Evolutionary conservation across 2,113 vertebrate species (phyloP).

Genomic region (Pelecanoides urinatrix): DNA sequence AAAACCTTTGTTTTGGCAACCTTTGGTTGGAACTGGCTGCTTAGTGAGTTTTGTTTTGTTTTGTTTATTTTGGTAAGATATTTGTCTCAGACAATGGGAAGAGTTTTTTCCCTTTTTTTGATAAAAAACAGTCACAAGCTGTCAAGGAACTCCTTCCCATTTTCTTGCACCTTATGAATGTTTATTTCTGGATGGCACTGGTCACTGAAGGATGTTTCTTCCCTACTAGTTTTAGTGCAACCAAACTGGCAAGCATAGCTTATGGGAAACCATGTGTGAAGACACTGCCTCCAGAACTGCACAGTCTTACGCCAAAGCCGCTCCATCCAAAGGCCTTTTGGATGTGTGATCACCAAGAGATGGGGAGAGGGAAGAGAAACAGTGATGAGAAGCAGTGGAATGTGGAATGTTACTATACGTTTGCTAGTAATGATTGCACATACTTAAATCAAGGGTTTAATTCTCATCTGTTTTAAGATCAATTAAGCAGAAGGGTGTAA

Average conservation of each 20-base stretch:
- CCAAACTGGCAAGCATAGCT: too few species aligned
- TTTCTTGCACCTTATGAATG: too few species aligned
- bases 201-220: too few species aligned
- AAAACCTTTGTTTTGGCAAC: conserved; percentile 1
- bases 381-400: not conserved
- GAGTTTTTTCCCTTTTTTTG: too few species aligned
- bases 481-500: not conserved
- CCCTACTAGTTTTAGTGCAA: too few species aligned
- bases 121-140: too few species aligned
- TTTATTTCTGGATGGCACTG: too few species aligned
- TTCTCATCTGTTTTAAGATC: not conserved
- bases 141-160: too few species aligned
- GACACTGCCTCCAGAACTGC: not conserved
- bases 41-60: too few species aligned
- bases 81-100: too few species aligned
- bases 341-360: not conserved
- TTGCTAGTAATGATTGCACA: not conserved
- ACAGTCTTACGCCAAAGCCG: not conserved
- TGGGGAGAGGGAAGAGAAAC: not conserved
- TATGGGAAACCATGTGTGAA: not conserved
- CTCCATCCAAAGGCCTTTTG: not conserved
- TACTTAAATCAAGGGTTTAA: not conserved
- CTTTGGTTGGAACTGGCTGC: too few species aligned
- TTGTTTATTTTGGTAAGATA: too few species aligned
- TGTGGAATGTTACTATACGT: not conserved